Evolutionary conservation across 2,797 vertebrate species (phyloP).

Genomic region (Ciconia nigra): DNA sequence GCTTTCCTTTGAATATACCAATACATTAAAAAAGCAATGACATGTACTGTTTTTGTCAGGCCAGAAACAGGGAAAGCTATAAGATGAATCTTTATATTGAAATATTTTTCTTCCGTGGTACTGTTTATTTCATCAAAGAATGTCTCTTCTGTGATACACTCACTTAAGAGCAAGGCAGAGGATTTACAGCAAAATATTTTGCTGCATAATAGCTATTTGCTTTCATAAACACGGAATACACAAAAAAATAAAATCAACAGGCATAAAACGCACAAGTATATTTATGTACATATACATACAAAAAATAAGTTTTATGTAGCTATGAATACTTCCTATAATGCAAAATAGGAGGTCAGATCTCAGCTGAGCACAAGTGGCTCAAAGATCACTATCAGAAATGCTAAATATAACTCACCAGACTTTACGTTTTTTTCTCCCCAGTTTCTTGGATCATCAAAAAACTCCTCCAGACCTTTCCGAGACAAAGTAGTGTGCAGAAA

Average conservation of each 20-base stretch:
- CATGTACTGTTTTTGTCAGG: neutral
- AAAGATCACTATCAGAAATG: neutral
- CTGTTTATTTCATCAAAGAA: neutral
- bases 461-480: conserved; percentile 87
- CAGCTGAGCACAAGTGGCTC: neutral
- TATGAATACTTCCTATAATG: neutral
- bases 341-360: neutral
- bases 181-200: neutral
- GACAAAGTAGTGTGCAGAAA: conserved; percentile 80
- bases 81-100: neutral
- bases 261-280: neutral
- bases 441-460: conserved; percentile 91
- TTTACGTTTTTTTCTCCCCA: conserved; percentile 90
- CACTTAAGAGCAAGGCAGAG: neutral
- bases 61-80: neutral
- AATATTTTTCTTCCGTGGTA: neutral
- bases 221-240: neutral
- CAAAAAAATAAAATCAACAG: neutral
- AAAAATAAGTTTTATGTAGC: neutral
- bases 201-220: neutral
- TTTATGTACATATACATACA: neutral
- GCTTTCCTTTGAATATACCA: neutral
- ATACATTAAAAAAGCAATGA: neutral
- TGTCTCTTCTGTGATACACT: neutral
- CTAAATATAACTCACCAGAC: conserved; percentile 81